phyloP scores from a whole-genome alignment of 2,888 invertebrate genomes.

The Heliconius charithonia region DNA sequence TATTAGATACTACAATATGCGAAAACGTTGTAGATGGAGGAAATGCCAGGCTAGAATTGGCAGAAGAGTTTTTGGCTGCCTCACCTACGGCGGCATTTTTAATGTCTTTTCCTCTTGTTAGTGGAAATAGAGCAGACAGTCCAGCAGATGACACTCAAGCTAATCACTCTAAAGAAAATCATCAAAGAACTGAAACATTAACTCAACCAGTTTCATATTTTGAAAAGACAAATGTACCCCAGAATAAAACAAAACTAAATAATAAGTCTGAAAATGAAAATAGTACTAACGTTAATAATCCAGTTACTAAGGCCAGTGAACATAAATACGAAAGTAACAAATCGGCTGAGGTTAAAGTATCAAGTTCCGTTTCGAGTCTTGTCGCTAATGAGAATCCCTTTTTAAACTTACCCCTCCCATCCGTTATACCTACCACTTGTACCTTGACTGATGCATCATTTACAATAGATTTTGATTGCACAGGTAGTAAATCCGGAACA shows the following conservation, averaged over 20 bases:
- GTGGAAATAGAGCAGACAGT: constrained; percentile 80
- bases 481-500: constrained; percentile 64
- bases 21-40: constrained; percentile 78
- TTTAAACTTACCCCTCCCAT: constrained; percentile 70
- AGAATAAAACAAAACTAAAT: constrained; percentile 12
- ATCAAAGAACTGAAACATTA: constrained; percentile 54
- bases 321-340: constrained; percentile 64
- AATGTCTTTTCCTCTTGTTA: constrained; percentile 89
- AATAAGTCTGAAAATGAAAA: constrained; percentile 25
- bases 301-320: constrained; percentile 57
- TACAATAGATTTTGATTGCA: constrained; percentile 75
- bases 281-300: constrained; percentile 49
- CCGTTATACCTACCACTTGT: constrained; percentile 67
- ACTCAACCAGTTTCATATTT: constrained; percentile 57
- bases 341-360: constrained; percentile 56
- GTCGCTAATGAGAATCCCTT: constrained; percentile 73
- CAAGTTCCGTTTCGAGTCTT: constrained; percentile 42
- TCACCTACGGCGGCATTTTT: constrained; percentile 91
- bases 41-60: constrained; percentile 83
- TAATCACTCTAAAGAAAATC: constrained; percentile 54
- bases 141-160: constrained; percentile 71
- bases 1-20: constrained; percentile 73
- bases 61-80: constrained; percentile 79
- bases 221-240: constrained; percentile 56
- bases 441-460: constrained; percentile 66